Base-by-base conservation (phyloP, 2,113 vertebrate species). In the Actenoides hombroni region DNA sequence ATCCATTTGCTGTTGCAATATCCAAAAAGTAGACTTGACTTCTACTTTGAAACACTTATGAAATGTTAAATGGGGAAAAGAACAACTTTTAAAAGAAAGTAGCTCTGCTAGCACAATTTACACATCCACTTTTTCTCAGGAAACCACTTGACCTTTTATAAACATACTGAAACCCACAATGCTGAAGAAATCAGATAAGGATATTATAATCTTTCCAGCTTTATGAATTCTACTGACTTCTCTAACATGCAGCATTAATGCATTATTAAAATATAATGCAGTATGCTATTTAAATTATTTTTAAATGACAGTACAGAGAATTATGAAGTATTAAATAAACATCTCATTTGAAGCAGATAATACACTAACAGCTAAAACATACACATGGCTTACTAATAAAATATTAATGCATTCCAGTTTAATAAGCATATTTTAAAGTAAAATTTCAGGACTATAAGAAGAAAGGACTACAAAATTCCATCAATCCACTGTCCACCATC, bases 71-170 rank as follows among this genome's bases (percentile, higher is more conserved):
- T 71, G 79, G 75, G 59, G 44, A 88, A 96, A 94, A 94, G 76
- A 95, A 61, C 76, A 95, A 96, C 79, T 94, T 94, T n/a, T 54
- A 49, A 86, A 90, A 86, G 71, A 91, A 96, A 94, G 95, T n/a
- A 78, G 64, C 54, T 92, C 76, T 71, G 28, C 80, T 94, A 81
- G 79, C 70, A 94, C 84, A 88, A 96, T 95, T 96, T 95, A 76
- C 56, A 94, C 49, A 85, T 87, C 69, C 69, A 90, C 44, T 95
- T 95, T 97, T 86, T 94, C 96, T 96, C 82, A 84, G 74, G 75
- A 86, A 97, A 95, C 25, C 65, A 92, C 92, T 93, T 96, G 90
- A 97, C 69, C 88, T 95, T 97, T 97, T 81, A 86, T 95, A 90
- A 84, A 87, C 54, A 83, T 63, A 93, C 75, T 79, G 40, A 92